phyloP scores from a whole-genome alignment of 1,140 invertebrate species.

The Diabrotica undecimpunctata region DNA sequence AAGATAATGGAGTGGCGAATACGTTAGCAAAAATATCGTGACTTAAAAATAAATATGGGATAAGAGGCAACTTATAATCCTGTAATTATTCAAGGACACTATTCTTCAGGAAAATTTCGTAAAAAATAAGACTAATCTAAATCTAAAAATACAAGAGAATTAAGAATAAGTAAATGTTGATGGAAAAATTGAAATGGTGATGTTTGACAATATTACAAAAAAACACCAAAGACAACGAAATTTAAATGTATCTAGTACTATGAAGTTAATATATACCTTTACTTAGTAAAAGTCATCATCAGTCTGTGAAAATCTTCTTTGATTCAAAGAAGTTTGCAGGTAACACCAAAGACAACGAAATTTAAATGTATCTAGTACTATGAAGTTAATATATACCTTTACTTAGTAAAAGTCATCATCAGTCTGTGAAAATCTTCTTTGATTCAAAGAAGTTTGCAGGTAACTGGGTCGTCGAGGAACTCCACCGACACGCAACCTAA shows the following conservation, averaged over 20 bases:
- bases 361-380: not conserved
- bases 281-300: not conserved
- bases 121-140: too few relatives aligned
- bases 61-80: too few relatives aligned
- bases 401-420: not conserved
- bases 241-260: not conserved
- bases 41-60: too few relatives aligned
- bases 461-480: slow-evolving; percentile 13
- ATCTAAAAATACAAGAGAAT: too few relatives aligned
- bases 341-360: not conserved
- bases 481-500: slow-evolving; percentile 16
- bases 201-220: not conserved
- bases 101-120: too few relatives aligned
- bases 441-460: slow-evolving; percentile 7
- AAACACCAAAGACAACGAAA: not conserved
- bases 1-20: too few relatives aligned
- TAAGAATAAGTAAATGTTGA: not conserved
- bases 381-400: not conserved
- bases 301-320: slow-evolving; percentile 9
- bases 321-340: slow-evolving; percentile 7
- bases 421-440: slow-evolving; percentile 9
- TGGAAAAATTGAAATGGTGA: not conserved
- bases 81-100: too few relatives aligned
- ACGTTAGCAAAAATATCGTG: too few relatives aligned
- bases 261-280: not conserved